Base-by-base conservation (phyloP, 2,888 invertebrate species). In the Leptodirus hochenwartii region DNA sequence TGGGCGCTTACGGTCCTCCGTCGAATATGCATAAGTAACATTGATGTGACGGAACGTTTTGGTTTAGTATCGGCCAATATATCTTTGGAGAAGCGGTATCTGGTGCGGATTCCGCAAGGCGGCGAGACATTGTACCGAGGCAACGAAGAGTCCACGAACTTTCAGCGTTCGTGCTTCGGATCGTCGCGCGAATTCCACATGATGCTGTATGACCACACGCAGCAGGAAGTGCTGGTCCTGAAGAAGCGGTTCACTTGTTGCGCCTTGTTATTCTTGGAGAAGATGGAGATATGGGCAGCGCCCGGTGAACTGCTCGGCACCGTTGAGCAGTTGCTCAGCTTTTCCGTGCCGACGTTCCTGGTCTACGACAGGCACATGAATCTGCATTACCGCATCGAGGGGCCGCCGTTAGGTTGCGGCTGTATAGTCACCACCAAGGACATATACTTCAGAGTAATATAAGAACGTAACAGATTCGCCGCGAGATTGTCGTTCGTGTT, bases 191-290 rank as follows among this genome's bases (percentile, higher is more conserved):
- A 76, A 1, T 84, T 85, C 51, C 62, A 64, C 36, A 73, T 91
- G 64, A 75, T 72, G 43, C 56, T 91, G 1, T 66, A 78, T 36
- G 90, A 91, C 53, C 76, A 71, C 49, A 71, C 73, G n/a, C 69
- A 79, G 37, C 78, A 80, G 45, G 82, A 82, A 50, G 80, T 84
- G 1, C 64, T 90, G 47, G 65, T 76, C 34, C 59, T 91, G 25
- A 54, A 61, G 35, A 61, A 84, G 38, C 64, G 76, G 25, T 57
- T 82, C 1, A 72, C 79, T 1, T 69, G 75, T 29, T 68, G 73
- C 1, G 73, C 77, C 37, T 70, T 70, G 15, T 45, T 46, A 32
- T 17, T 15, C n/a, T 29, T 32, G 22, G 33, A 69, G 66, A 65
- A 62, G 43, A 57, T 82, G 50, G 70, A 74, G 51, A 73, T 82